Evolutionary conservation across 2,888 invertebrate species (phyloP).

Genomic region (Meta bourneti): DNA sequence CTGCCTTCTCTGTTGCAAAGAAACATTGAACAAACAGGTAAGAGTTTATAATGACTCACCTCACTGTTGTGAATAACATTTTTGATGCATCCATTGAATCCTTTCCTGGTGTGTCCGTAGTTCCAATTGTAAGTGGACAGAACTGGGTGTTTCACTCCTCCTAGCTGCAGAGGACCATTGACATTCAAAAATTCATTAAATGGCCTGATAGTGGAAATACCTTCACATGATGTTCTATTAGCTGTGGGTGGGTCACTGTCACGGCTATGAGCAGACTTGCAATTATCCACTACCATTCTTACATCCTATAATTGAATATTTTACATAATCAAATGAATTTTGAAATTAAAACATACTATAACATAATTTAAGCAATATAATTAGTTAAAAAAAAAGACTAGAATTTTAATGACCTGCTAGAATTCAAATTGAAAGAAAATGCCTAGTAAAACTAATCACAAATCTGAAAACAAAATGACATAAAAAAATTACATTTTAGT

Average conservation of each 20-base stretch:
- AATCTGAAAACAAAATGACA: neutral
- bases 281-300: constrained; percentile 94
- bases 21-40: too few species aligned
- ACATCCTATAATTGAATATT: constrained; percentile 86
- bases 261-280: constrained; percentile 90
- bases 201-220: constrained; percentile 89
- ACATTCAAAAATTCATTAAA: constrained; percentile 97
- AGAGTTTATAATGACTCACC: constrained; percentile 76
- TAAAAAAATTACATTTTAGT: neutral
- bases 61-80: constrained; percentile 96
- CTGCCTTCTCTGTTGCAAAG: too few species aligned
- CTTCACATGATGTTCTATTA: constrained; percentile 93
- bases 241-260: constrained; percentile 89
- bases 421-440: too few species aligned
- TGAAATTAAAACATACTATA: neutral
- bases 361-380: too few species aligned
- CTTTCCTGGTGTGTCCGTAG: constrained; percentile 79
- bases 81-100: constrained; percentile 96
- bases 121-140: constrained; percentile 66
- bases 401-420: too few species aligned
- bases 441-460: neutral
- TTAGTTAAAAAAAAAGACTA: neutral
- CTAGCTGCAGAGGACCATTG: constrained; percentile 95
- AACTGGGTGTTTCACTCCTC: constrained; percentile 88
- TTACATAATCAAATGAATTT: constrained; percentile 37